A percentile compares a stretch with the other conserved stretches of the same genome.
phyloP scores from a whole-genome alignment of 1,140 invertebrate species.

The Conopomorpha cramerella region DNA sequence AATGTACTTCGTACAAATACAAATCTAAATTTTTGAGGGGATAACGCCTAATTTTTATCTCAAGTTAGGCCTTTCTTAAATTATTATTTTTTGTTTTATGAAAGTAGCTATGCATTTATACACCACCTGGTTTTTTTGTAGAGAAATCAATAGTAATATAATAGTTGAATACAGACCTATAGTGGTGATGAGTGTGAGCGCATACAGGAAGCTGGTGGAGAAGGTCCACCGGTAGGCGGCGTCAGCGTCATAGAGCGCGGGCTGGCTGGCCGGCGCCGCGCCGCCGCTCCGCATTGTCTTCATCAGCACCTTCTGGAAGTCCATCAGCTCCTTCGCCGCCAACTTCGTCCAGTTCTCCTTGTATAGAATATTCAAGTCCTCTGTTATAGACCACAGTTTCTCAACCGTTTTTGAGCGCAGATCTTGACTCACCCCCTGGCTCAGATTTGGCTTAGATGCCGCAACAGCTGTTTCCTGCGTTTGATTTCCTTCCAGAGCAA shows the following conservation, averaged over 20 bases:
- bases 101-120: no score
- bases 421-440: constrained; percentile 46
- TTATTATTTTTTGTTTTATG: no score
- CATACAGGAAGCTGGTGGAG: constrained; percentile 91
- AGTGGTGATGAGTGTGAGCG: constrained; percentile 93
- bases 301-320: constrained; percentile 74
- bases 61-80: no score
- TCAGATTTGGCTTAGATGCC: constrained; percentile 64
- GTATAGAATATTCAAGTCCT: constrained; percentile 91
- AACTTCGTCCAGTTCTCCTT: constrained; percentile 93
- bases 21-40: no score
- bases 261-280: constrained; percentile 11
- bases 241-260: constrained; percentile 29
- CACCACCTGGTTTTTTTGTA: no score
- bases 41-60: no score
- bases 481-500: constrained; percentile 78
- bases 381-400: constrained; percentile 90
- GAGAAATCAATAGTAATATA: constrained; percentile 8
- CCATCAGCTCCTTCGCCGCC: constrained; percentile 80
- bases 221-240: constrained; percentile 83
- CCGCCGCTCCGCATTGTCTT: constrained; percentile 26
- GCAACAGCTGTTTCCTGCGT: constrained; percentile 63
- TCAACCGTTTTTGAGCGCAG: constrained; percentile 72
- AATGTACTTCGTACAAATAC: no score
- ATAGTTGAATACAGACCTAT: constrained; percentile 72